These are phyloP conservation scores for Hecatera dysodea DNA, from an alignment of 2,888 invertebrate species.

Conservation along the genomic window DNA sequence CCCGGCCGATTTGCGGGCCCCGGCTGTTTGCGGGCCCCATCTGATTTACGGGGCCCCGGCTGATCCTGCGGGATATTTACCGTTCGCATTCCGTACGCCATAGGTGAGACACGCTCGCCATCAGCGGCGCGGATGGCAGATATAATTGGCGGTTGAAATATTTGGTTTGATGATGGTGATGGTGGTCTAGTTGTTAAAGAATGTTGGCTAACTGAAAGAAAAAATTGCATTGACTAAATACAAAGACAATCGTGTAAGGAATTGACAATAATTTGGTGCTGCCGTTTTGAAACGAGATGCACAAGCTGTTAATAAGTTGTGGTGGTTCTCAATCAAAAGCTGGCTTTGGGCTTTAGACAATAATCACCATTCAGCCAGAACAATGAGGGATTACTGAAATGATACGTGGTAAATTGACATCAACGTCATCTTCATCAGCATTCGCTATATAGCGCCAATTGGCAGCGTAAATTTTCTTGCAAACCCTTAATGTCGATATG, in stretches of 20 bases:
- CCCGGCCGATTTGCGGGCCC: constrained; percentile 57
- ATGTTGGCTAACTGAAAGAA: background rate
- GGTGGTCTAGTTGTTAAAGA: constrained; percentile 22
- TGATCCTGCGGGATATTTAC: constrained; percentile 72
- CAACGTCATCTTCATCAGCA: too few relatives aligned
- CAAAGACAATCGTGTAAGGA: background rate
- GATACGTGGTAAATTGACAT: too few relatives aligned
- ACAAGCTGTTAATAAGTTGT: background rate
- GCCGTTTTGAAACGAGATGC: background rate
- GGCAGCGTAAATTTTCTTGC: too few relatives aligned
- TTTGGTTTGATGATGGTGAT: constrained; percentile 30
- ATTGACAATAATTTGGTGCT: background rate
- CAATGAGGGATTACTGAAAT: too few relatives aligned
- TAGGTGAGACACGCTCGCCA: constrained; percentile 40
- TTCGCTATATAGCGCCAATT: too few relatives aligned
- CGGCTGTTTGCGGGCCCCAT: constrained; percentile 48
- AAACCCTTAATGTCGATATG: too few relatives aligned
- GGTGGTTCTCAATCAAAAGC: background rate
- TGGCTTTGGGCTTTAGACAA: background rate
- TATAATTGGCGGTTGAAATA: constrained; percentile 58
- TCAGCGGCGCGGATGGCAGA: constrained; percentile 40
- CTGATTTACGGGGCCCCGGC: constrained; percentile 42
- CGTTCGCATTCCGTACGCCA: constrained; percentile 66
- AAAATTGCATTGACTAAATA: background rate
- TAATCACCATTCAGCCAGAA: background rate